phyloP scores from a whole-genome alignment of 1,140 invertebrate genomes.

The Eriosoma lanigerum region DNA sequence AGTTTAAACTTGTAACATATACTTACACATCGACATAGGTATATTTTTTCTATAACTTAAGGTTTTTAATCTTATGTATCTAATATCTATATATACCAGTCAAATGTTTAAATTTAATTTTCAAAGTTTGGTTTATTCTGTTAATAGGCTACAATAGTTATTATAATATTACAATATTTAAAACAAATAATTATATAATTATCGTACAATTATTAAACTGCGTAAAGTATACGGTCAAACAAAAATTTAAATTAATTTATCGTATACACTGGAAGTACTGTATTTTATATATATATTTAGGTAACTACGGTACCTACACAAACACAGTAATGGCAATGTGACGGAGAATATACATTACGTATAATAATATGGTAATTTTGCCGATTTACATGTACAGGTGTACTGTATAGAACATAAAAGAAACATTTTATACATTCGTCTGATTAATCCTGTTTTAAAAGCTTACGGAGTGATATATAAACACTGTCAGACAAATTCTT shows the following conservation, averaged over 20 bases:
- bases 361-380: neutral
- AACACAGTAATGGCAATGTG: neutral
- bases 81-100: too few species aligned
- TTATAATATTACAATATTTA: too few species aligned
- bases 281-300: neutral
- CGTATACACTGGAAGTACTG: neutral
- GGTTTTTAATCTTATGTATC: too few species aligned
- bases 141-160: too few species aligned
- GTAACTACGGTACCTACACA: neutral
- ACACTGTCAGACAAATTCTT: slow-evolving; percentile 22
- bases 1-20: too few species aligned
- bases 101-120: too few species aligned
- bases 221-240: too few species aligned
- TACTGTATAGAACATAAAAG: neutral
- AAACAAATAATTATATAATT: too few species aligned
- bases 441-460: slow-evolving; percentile 19
- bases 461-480: slow-evolving; percentile 17
- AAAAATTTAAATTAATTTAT: neutral
- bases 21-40: too few species aligned
- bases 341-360: neutral
- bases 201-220: too few species aligned
- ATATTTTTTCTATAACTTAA: too few species aligned
- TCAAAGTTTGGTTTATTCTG: too few species aligned
- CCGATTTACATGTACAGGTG: neutral
- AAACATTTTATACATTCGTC: neutral